phyloP scores from a whole-genome alignment of 2,797 vertebrate species.

The Siniperca obscura region DNA sequence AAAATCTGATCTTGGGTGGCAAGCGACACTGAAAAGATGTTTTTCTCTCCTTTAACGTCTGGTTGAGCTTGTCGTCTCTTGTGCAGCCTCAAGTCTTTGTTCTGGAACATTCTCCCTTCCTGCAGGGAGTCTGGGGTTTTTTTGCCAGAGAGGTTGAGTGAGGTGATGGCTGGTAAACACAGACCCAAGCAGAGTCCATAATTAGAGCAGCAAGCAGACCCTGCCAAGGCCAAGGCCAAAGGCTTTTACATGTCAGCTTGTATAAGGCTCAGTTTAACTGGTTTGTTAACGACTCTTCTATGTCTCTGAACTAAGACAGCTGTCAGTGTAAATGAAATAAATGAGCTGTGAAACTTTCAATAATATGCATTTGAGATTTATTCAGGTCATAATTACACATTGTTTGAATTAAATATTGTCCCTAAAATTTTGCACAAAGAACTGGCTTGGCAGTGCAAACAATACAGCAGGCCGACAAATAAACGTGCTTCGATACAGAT shows the following conservation, averaged over 20 bases:
- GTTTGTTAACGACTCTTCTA: slow-evolving; percentile 34
- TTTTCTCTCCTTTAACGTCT: slow-evolving; percentile 36
- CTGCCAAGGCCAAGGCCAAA: slow-evolving; percentile 57
- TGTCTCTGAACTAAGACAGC: slow-evolving; percentile 22
- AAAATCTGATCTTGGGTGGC: slow-evolving; percentile 15
- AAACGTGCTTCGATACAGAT: slow-evolving; percentile 85
- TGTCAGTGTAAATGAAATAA: slow-evolving; percentile 33
- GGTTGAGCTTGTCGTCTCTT: slow-evolving; percentile 37
- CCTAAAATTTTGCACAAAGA: slow-evolving; percentile 82
- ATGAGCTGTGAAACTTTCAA: slow-evolving; percentile 26
- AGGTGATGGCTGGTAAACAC: slow-evolving; percentile 71
- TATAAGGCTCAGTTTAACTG: slow-evolving; percentile 53
- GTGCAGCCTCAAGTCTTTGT: slow-evolving; percentile 58
- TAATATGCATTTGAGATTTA: slow-evolving; percentile 86
- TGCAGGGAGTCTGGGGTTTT: slow-evolving; percentile 47
- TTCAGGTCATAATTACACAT: slow-evolving; percentile 85
- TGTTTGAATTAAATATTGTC: slow-evolving; percentile 78
- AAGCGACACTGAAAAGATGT: neutral
- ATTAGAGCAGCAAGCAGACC: slow-evolving; percentile 61
- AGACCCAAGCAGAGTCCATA: slow-evolving; percentile 67
- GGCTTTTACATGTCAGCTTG: slow-evolving; percentile 65
- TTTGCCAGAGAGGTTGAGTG: slow-evolving; percentile 50
- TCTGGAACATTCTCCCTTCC: slow-evolving; percentile 62
- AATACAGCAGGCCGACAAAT: slow-evolving; percentile 79
- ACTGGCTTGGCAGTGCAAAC: slow-evolving; percentile 87